Percentiles rank a stretch among this genome's conserved stretches.
These are phyloP conservation scores for Ochotona princeps DNA, from an alignment of 2,113 vertebrate species.

Conservation along the genomic window DNA sequence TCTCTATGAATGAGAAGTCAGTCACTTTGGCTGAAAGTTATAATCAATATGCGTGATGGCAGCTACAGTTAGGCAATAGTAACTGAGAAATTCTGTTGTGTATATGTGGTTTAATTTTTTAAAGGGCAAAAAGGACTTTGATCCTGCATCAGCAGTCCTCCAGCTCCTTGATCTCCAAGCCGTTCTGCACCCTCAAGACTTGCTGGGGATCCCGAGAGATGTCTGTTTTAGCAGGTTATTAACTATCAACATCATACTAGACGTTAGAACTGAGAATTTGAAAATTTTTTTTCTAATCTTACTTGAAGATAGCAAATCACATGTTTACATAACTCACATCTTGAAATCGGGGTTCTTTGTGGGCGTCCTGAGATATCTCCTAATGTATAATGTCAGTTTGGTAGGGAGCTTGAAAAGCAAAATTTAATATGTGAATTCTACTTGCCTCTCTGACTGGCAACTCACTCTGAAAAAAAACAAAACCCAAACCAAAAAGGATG, in stretches of 20 bases:
- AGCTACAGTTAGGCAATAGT: background rate
- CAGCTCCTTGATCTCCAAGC: background rate
- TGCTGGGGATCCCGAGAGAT: background rate
- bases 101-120: background rate
- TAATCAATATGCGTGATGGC: conserved; percentile 11
- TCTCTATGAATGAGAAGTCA: background rate
- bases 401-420: background rate
- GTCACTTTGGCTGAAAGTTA: conserved; percentile 21
- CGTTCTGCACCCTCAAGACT: background rate
- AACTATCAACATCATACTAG: conserved; percentile 27
- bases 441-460: background rate
- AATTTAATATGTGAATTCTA: conserved; percentile 2
- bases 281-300: background rate
- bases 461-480: conserved; percentile 14
- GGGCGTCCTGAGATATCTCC: background rate
- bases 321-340: conserved; percentile 5
- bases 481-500: too few relatives aligned
- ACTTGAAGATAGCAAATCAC: background rate
- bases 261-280: conserved; percentile 18
- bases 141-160: background rate
- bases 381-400: conserved; percentile 4
- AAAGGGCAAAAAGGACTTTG: conserved; percentile 19
- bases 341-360: background rate
- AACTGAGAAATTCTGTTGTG: background rate
- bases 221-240: background rate